Percentiles rank a stretch among this genome's conserved stretches.
Evolutionary conservation across 2,797 vertebrate genomes (phyloP).

Genomic region (Tinamus major): DNA sequence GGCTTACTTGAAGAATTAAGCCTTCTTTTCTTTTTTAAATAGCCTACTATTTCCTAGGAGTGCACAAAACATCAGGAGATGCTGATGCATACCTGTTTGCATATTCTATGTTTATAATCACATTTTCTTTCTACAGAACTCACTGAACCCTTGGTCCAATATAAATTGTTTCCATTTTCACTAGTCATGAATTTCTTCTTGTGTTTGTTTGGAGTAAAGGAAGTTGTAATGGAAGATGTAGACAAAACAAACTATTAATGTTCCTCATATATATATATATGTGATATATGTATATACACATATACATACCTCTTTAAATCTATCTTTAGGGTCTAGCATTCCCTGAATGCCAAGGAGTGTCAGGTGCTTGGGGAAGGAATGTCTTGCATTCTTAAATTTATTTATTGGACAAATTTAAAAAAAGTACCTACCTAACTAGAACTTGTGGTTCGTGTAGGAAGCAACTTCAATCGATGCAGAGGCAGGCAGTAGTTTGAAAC

Average conservation of each 20-base stretch:
- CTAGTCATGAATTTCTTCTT: neutral
- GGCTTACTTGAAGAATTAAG: slow-evolving; percentile 25
- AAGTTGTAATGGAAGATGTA: neutral
- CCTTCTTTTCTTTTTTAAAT: neutral
- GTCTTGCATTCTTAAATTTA: neutral
- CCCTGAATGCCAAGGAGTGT: neutral
- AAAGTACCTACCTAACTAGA: neutral
- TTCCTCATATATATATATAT: no score
- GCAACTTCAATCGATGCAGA: neutral
- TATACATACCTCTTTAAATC: neutral
- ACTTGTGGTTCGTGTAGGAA: neutral
- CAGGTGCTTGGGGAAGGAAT: neutral
- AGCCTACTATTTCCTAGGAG: neutral
- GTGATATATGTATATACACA: no score
- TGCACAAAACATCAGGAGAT: neutral
- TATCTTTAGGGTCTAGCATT: neutral
- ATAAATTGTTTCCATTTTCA: neutral
- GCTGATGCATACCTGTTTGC: neutral
- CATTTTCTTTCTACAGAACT: neutral
- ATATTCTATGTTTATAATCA: neutral
- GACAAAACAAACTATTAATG: neutral
- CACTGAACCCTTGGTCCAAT: neutral
- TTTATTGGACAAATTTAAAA: neutral
- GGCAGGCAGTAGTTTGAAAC: neutral
- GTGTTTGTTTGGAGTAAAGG: neutral